A percentile compares a stretch with the other conserved stretches of the same genome.
These are phyloP conservation scores for Amazona vittata DNA, from an alignment of 2,113 vertebrate species.

Conservation along the genomic window DNA sequence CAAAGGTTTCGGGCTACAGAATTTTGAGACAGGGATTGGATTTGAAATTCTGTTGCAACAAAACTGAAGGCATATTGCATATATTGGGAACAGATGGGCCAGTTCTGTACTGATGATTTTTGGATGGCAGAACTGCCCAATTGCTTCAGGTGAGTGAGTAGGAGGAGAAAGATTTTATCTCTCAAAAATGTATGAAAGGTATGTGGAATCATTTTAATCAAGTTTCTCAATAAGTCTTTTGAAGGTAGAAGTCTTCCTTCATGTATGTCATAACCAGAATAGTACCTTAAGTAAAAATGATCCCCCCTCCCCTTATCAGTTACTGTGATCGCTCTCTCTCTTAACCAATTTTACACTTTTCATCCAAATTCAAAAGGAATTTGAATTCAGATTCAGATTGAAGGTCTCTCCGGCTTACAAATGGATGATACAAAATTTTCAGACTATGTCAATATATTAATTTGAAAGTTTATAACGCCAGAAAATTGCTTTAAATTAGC, in stretches of 20 bases:
- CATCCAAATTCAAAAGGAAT: background rate
- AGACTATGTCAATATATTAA: background rate
- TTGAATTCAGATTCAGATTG: background rate
- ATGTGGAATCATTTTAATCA: background rate
- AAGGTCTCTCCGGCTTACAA: background rate
- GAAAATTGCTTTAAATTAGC: background rate
- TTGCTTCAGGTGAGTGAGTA: background rate
- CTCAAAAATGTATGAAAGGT: background rate
- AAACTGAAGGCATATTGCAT: background rate
- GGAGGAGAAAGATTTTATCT: constrained; percentile 22
- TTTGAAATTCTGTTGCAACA: background rate
- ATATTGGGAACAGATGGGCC: background rate
- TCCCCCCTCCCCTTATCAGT: accelerated
- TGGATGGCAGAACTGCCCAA: background rate
- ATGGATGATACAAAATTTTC: background rate
- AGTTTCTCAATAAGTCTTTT: constrained; percentile 28
- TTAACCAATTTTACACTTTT: background rate
- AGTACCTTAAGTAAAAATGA: background rate
- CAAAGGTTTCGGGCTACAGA: background rate
- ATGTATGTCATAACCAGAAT: background rate
- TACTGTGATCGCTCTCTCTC: background rate
- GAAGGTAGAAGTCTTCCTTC: background rate
- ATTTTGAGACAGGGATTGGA: background rate
- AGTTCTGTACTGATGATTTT: background rate
- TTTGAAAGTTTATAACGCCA: background rate